Percentiles rank a stretch among this genome's conserved stretches.
phyloP scores from a whole-genome alignment of 2,797 vertebrate genomes.

The Apogon hyalosoma region DNA sequence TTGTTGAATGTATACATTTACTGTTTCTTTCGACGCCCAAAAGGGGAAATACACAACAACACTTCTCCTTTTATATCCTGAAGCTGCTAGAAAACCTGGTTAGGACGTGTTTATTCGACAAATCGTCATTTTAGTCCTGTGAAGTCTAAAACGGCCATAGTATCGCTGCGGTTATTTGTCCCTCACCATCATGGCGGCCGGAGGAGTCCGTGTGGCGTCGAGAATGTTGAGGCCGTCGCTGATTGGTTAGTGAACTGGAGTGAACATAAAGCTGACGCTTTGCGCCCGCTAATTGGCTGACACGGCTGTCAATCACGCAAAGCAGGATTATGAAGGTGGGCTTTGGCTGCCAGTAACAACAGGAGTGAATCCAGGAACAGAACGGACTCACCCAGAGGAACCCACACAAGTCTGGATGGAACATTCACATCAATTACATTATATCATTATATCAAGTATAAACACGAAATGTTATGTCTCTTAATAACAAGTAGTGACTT shows the following conservation, averaged over 20 bases:
- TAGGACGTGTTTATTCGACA: background rate
- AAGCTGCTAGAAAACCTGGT: too few relatives aligned
- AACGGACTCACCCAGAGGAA: background rate
- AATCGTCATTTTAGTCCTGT: background rate
- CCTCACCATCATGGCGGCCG: constrained; percentile 75
- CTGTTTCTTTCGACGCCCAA: too few relatives aligned
- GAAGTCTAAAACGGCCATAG: background rate
- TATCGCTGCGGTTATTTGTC: background rate
- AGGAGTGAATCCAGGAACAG: constrained; percentile 21
- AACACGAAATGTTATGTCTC: too few relatives aligned
- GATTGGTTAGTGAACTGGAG: constrained; percentile 74
- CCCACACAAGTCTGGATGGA: too few relatives aligned
- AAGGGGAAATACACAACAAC: too few relatives aligned
- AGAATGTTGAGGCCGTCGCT: constrained; percentile 42
- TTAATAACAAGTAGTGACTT: too few relatives aligned
- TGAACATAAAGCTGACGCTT: constrained; percentile 81
- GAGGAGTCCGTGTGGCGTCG: constrained; percentile 70
- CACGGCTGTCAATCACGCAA: constrained; percentile 56
- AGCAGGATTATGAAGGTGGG: background rate
- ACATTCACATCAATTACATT: too few relatives aligned
- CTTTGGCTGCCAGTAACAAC: constrained; percentile 45
- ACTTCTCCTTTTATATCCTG: too few relatives aligned
- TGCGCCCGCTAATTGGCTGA: constrained; percentile 69
- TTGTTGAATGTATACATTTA: too few relatives aligned
- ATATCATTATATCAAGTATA: too few relatives aligned